Evolutionary conservation across 2,888 invertebrate species (phyloP).

Genomic region (Caenorhabditis becei): DNA sequence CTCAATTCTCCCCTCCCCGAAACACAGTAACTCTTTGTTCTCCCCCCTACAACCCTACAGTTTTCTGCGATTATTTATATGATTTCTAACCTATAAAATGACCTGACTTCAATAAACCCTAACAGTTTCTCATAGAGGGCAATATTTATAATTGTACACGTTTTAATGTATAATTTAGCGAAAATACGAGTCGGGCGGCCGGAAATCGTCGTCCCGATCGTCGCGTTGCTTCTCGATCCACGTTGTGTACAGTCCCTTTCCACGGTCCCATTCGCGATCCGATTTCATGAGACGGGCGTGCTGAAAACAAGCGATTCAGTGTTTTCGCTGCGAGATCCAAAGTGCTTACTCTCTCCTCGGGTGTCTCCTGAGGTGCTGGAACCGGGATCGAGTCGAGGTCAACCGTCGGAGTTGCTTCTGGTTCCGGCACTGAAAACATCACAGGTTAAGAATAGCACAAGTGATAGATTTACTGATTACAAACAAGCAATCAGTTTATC

Average conservation of each 20-base stretch:
- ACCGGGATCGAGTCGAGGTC: conserved; percentile 65
- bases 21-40: background rate
- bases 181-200: conserved; percentile 73
- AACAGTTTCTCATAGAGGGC: background rate
- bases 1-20: conserved; percentile 13
- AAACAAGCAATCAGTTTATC: too few relatives aligned
- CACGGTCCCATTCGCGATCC: conserved; percentile 77
- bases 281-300: conserved; percentile 61
- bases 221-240: conserved; percentile 76
- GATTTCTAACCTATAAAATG: background rate
- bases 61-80: background rate
- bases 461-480: too few relatives aligned
- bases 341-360: conserved; percentile 54
- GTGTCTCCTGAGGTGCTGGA: conserved; percentile 56
- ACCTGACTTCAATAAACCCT: background rate
- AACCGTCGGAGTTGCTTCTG: conserved; percentile 41
- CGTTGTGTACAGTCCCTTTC: conserved; percentile 67
- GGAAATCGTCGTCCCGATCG: conserved; percentile 77
- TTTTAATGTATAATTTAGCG: background rate
- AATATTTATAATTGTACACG: background rate
- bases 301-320: too few relatives aligned
- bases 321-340: background rate
- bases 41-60: background rate
- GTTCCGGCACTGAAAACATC: conserved; percentile 62
- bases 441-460: too few relatives aligned